A percentile compares a stretch with the other conserved stretches of the same genome.
Conservation (phyloP, 2,797 vertebrate species). For the Enteromius treurensis region DNA sequence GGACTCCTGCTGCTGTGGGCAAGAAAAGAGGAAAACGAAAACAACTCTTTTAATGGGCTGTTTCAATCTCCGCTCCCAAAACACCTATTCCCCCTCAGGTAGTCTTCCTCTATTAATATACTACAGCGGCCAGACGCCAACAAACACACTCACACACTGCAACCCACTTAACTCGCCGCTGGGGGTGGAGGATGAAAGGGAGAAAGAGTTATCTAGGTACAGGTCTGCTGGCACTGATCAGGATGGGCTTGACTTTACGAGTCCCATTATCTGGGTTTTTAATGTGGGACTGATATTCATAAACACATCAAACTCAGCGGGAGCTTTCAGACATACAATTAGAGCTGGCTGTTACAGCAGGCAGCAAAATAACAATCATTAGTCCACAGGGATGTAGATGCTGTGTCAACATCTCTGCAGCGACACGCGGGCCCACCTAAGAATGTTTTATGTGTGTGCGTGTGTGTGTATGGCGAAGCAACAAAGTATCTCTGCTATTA, state of each 20-base stretch:
- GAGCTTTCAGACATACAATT: conserved; percentile 41
- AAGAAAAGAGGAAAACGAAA: conserved; percentile 23
- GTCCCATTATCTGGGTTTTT: conserved; percentile 22
- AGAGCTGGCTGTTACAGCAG: conserved; percentile 25
- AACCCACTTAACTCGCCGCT: conserved; percentile 34
- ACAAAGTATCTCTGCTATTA: conserved; percentile 30
- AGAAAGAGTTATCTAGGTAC: conserved; percentile 28
- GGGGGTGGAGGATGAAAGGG: conserved; percentile 48
- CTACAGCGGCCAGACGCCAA: conserved; percentile 36
- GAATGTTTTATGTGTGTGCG: neutral
- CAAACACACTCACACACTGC: conserved; percentile 35
- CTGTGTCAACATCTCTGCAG: conserved; percentile 38
- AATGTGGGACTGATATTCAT: conserved; percentile 44
- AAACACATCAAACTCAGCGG: conserved; percentile 42
- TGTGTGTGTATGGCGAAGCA: neutral
- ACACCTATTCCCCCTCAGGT: conserved; percentile 43
- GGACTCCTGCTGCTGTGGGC: conserved; percentile 22
- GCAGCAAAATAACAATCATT: conserved; percentile 33
- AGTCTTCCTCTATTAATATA: conserved; percentile 55
- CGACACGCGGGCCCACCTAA: conserved; percentile 4
- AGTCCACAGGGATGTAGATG: conserved; percentile 41
- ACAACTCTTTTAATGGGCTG: conserved; percentile 18
- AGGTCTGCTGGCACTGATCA: conserved; percentile 30
- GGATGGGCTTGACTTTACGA: conserved; percentile 46
- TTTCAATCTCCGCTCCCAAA: conserved; percentile 40